phyloP scores from a whole-genome alignment of 92 coral and sea anemone species.

The Parazoanthus swiftii region DNA sequence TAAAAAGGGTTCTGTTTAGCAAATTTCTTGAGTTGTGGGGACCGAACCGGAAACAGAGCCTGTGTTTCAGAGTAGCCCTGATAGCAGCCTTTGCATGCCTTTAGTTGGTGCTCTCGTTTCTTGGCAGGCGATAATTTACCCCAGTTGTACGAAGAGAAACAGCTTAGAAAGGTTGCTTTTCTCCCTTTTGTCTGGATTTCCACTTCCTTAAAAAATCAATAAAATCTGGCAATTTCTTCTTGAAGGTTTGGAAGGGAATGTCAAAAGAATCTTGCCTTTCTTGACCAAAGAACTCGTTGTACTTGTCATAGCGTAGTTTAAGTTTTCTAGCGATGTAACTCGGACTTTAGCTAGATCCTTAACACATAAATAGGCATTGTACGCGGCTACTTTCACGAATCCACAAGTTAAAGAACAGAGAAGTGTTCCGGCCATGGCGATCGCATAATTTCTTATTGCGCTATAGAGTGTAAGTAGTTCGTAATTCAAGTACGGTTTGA shows the following conservation, averaged over 20 bases:
- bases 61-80: conserved; percentile 20
- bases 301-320: neutral
- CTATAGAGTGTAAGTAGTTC: neutral
- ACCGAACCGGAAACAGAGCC: conserved; percentile 27
- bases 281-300: neutral
- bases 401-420: conserved; percentile 30
- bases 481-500: conserved; percentile 11
- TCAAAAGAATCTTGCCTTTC: neutral
- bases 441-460: neutral
- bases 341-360: neutral
- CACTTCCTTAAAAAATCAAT: neutral
- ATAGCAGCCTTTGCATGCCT: conserved; percentile 2
- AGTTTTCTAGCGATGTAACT: neutral
- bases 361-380: neutral
- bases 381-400: conserved; percentile 13
- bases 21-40: neutral
- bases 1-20: conserved; percentile 19
- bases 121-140: neutral
- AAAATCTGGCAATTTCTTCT: conserved; percentile 11
- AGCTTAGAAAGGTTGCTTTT: conserved; percentile 4
- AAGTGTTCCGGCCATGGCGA: conserved; percentile 33
- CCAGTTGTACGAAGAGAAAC: conserved; percentile 1
- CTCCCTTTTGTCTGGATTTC: neutral
- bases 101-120: conserved; percentile 21
- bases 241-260: neutral